These are phyloP conservation scores for Eulemur albifrons DNA, from an alignment of 2,797 vertebrate genomes.

Conservation along the genomic window DNA sequence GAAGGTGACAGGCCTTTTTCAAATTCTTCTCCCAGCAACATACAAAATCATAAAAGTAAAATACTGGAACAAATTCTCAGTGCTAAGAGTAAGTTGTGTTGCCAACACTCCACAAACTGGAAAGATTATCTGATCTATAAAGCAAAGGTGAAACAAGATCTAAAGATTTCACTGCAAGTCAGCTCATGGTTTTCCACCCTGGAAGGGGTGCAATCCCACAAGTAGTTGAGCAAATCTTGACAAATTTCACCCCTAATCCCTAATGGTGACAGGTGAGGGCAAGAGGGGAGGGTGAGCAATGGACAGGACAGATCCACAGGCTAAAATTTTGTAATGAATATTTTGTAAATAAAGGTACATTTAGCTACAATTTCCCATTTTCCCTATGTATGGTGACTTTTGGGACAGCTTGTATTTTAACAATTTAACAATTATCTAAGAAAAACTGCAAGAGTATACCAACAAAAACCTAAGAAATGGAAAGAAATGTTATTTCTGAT, in stretches of 20 bases:
- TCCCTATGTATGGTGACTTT: too few relatives aligned
- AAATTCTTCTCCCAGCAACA: background rate
- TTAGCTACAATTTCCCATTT: too few relatives aligned
- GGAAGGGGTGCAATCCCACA: background rate
- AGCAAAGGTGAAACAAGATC: background rate
- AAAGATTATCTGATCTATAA: background rate
- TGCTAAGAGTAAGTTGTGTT: background rate
- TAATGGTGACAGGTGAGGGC: background rate
- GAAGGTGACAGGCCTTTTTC: background rate
- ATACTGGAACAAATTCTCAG: background rate
- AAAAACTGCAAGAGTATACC: background rate
- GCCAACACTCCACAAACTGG: background rate
- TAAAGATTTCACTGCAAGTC: background rate
- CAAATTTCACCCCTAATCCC: background rate
- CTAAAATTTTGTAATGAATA: too few relatives aligned
- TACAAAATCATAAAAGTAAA: conserved; percentile 34
- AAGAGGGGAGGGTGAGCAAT: background rate
- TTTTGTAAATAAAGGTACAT: too few relatives aligned
- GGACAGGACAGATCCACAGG: background rate
- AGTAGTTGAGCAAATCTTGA: background rate
- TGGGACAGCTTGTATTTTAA: background rate
- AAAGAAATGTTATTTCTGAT: background rate
- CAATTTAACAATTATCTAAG: background rate
- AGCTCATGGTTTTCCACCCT: background rate
- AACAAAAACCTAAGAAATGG: background rate